phyloP scores from a whole-genome alignment of 2,113 vertebrate species.

The Chunga burmeisteri region DNA sequence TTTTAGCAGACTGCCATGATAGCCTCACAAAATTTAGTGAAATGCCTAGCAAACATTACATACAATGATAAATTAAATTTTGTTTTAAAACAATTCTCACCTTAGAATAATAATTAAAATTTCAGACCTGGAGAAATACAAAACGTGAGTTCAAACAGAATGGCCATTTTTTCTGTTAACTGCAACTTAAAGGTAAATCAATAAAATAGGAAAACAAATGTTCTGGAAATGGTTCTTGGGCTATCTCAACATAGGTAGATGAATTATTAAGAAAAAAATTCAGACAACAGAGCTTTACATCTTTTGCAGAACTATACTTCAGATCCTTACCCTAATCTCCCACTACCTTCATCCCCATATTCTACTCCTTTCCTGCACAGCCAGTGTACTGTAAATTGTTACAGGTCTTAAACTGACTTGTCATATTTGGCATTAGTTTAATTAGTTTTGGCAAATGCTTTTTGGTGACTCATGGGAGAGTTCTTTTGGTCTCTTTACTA shows the following conservation, averaged over 20 bases:
- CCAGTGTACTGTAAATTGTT: conserved; percentile 67
- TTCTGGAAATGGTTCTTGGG: neutral
- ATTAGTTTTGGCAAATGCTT: conserved; percentile 84
- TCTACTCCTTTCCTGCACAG: neutral
- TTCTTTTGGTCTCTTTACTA: conserved; percentile 69
- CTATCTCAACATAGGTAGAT: neutral
- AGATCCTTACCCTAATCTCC: neutral
- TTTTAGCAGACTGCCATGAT: neutral
- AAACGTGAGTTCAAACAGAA: neutral
- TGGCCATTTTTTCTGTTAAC: neutral
- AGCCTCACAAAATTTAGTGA: neutral
- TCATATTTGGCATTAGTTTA: conserved; percentile 83
- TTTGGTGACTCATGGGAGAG: conserved; percentile 84
- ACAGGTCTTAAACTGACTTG: conserved; percentile 76
- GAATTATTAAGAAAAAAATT: neutral
- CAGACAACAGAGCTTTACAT: neutral
- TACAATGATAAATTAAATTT: neutral
- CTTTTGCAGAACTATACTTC: neutral
- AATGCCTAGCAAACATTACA: neutral
- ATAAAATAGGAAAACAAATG: neutral
- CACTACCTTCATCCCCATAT: neutral
- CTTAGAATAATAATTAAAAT: neutral
- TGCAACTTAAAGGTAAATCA: neutral
- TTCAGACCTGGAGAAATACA: neutral
- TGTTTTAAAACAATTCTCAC: neutral